Evolutionary conservation across 53 echinoderm and acorn worm species (phyloP).

Genomic region (Glandiceps talaboti): DNA sequence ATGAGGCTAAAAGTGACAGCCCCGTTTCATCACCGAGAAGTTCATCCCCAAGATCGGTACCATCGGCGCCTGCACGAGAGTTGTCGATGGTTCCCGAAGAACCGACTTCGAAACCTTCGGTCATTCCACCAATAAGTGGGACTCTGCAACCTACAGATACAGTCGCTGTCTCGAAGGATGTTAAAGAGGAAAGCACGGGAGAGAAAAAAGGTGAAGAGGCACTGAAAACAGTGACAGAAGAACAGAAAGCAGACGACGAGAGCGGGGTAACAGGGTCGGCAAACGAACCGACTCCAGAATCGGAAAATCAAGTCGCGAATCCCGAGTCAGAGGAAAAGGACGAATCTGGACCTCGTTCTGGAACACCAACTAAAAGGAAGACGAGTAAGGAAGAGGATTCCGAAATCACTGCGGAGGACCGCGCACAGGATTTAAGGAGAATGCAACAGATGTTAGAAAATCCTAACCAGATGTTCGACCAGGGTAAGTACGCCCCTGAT

Average conservation of each 20-base stretch:
- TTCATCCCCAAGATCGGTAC: not conserved
- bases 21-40: not conserved
- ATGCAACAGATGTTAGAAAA: constrained; percentile 40
- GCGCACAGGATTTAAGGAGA: constrained; percentile 7
- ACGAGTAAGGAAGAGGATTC: not conserved
- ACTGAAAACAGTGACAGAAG: not conserved
- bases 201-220: not conserved
- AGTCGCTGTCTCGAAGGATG: constrained; percentile 4
- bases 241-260: not conserved
- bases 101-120: constrained; percentile 7
- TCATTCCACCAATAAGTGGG: not conserved
- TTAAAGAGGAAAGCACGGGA: constrained; percentile 20
- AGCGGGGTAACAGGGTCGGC: constrained; percentile 1
- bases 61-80: constrained; percentile 1
- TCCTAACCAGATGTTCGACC: constrained; percentile 67
- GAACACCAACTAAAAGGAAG: not conserved
- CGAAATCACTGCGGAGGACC: not conserved
- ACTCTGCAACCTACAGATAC: constrained; percentile 16
- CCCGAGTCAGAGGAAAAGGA: not conserved
- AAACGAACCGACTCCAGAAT: constrained; percentile 13
- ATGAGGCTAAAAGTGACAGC: not conserved
- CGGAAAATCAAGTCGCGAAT: not conserved
- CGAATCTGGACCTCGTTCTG: not conserved
- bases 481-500: constrained; percentile 79
- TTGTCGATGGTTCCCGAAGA: not conserved